Evolutionary conservation across 2,888 invertebrate genomes (phyloP), one percentile per base, ranked within the genome.

Genomic region (Macrophya alboannulata): DNA sequence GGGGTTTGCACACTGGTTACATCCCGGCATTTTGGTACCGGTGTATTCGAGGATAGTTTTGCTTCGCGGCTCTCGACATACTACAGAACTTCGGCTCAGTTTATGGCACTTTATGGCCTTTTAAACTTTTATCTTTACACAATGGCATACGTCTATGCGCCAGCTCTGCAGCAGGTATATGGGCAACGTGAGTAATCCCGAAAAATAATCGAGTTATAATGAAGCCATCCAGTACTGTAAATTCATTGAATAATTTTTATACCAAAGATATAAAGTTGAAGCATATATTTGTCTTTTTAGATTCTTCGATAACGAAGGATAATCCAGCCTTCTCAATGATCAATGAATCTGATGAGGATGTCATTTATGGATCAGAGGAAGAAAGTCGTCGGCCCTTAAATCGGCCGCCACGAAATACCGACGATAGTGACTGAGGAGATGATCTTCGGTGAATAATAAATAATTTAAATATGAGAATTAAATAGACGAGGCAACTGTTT

Each of bases 281-380:
- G 65, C 55, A 12, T 15, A 65, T 31, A 1, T 65, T 59, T 6
- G 21, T 48, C 9, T 65, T 74, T 45, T 85, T 95, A 97, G 99
- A 99, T 94, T 96, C 97, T 81, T 96, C 97, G 81, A 98, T 99
- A 89, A 98, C 98, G 83, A 99, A 99, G 94, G 99, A 99, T 95
- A 99, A 99, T 95, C 99, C 99, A 77, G 97, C 99, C 15, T 98
- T 99, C 94, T 99, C 99, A 37, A 99, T 99, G 99, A 97, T 99
- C 90, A 99, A 99, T 94, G 99, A 99, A 92, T 99, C 99, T 0
- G 99, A 99, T 92, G 99, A 99, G 94, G 98, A 98, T 89, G 98
- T 99, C 10, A 97, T 99, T 90, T 99, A 99, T 93, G 99, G 98
- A 37, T 98, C 98, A 0, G 98, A 98, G 88, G 98, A 98, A 90